A percentile compares a stretch with the other conserved stretches of the same genome.
Conservation (phyloP, 2,113 vertebrate species). For the Aldabrachelys gigantea region DNA sequence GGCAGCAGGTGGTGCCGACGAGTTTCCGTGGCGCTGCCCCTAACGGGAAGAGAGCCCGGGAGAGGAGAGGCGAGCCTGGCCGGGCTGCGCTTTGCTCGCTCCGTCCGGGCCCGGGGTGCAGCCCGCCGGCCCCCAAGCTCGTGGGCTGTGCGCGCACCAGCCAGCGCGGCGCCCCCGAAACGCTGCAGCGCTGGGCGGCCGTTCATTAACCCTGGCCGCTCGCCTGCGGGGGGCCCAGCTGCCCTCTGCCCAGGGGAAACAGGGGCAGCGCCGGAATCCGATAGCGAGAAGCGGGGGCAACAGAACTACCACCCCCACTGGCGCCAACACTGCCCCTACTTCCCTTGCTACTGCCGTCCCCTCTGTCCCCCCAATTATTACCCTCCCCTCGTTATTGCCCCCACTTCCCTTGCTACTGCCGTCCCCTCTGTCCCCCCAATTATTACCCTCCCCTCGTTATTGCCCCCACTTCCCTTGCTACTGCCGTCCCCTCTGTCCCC, state of each 20-base stretch:
- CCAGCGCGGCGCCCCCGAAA: too few relatives aligned
- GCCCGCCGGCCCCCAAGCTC: too few relatives aligned
- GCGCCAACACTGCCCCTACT: background rate
- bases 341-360: too few relatives aligned
- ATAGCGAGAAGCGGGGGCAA: background rate
- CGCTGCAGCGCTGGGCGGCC: too few relatives aligned
- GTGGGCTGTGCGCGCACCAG: too few relatives aligned
- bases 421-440: too few relatives aligned
- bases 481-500: too few relatives aligned
- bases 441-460: too few relatives aligned
- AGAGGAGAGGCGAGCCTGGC: background rate
- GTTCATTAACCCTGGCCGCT: too few relatives aligned
- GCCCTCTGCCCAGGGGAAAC: background rate
- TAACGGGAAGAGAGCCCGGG: background rate
- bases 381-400: background rate
- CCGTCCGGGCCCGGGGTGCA: background rate
- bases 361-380: accelerated
- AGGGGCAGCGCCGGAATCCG: background rate
- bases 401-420: background rate
- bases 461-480: too few relatives aligned
- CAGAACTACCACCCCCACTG: background rate
- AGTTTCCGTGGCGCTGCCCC: background rate
- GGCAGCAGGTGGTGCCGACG: background rate
- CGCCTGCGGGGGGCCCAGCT: too few relatives aligned
- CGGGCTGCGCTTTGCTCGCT: background rate